These are phyloP conservation scores for Fragum whitleyi DNA, from an alignment of 2,888 invertebrate genomes.

Conservation along the genomic window DNA sequence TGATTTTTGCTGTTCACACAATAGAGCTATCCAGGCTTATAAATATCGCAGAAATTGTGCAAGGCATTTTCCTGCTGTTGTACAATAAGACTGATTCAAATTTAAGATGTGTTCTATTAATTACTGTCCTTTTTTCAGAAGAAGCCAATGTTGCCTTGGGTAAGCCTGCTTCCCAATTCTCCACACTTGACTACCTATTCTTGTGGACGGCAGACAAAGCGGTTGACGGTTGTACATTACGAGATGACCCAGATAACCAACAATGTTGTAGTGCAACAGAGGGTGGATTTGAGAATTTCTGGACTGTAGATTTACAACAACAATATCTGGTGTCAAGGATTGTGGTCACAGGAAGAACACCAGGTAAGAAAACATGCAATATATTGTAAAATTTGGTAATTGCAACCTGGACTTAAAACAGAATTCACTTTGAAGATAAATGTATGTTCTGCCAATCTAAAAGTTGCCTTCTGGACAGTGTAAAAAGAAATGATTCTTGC, in stretches of 20 bases:
- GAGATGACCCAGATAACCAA: constrained; percentile 31
- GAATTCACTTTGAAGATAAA: not conserved
- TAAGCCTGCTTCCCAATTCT: constrained; percentile 22
- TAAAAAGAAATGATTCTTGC: too few species aligned
- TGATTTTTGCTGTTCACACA: too few species aligned
- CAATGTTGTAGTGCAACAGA: constrained; percentile 30
- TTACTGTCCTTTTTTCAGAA: not conserved
- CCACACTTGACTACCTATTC: constrained; percentile 17
- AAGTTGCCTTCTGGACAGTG: too few species aligned
- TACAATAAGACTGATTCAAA: too few species aligned
- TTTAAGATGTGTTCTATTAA: too few species aligned
- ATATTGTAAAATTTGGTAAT: not conserved
- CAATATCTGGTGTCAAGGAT: constrained; percentile 11
- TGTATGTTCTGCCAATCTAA: not conserved
- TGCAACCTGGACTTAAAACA: not conserved
- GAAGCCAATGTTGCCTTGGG: constrained; percentile 22
- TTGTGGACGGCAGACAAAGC: constrained; percentile 39
- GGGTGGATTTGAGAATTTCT: constrained; percentile 24
- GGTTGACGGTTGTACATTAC: constrained; percentile 28
- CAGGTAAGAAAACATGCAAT: not conserved
- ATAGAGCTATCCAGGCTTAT: too few species aligned
- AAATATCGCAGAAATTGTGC: too few species aligned
- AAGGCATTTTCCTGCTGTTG: too few species aligned
- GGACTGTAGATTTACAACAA: constrained; percentile 14
- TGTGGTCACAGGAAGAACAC: not conserved